These are phyloP conservation scores for Podarcis muralis DNA, from an alignment of 2,113 vertebrate genomes.

Conservation along the genomic window DNA sequence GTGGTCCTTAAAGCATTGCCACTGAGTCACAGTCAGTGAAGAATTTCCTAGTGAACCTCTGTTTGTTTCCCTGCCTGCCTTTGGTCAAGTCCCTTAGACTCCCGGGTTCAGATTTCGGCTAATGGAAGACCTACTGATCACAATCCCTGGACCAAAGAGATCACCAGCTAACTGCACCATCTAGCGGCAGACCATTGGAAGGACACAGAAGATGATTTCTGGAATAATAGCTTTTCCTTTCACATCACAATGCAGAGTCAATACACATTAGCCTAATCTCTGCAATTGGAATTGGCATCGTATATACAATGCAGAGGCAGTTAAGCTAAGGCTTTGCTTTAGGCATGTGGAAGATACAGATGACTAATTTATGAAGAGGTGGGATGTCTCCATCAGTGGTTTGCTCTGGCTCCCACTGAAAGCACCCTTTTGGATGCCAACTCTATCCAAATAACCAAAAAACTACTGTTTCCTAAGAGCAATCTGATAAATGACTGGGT, in stretches of 20 bases:
- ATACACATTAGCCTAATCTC: neutral
- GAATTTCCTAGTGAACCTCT: neutral
- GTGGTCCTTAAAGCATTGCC: neutral
- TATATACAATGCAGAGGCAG: neutral
- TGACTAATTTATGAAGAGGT: no score
- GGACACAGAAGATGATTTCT: neutral
- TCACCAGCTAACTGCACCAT: constrained; percentile 66
- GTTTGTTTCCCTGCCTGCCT: neutral
- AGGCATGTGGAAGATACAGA: neutral
- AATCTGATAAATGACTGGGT: neutral
- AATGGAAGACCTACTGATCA: neutral
- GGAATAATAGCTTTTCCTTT: neutral
- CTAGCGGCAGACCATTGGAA: constrained; percentile 55
- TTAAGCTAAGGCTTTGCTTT: neutral
- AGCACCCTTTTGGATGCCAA: no score
- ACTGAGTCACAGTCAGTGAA: neutral
- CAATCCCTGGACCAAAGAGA: neutral
- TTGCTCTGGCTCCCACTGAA: neutral
- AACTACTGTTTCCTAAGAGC: neutral
- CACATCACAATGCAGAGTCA: neutral
- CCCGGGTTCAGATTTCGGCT: neutral
- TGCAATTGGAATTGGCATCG: neutral
- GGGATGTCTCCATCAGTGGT: neutral
- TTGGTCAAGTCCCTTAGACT: neutral
- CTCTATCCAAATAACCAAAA: neutral